Evolutionary conservation across 2,888 invertebrate species (phyloP).

Genomic region (Drosophila anomelani): DNA sequence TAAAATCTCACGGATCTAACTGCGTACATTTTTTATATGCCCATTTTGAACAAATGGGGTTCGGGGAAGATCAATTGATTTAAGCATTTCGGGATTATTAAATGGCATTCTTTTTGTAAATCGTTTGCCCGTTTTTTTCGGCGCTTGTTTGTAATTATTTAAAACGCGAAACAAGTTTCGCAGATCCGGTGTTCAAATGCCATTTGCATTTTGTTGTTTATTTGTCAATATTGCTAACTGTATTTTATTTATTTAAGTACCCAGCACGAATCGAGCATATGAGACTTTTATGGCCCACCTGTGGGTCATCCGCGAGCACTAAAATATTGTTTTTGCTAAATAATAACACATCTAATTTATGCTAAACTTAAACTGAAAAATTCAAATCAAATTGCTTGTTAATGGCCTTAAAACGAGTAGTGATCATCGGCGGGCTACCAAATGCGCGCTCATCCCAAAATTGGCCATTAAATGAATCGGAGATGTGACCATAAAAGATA

Average conservation of each 20-base stretch:
- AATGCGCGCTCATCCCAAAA: constrained; percentile 26
- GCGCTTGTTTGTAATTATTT: constrained; percentile 37
- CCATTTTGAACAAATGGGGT: constrained; percentile 8
- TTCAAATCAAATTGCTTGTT: constrained; percentile 26
- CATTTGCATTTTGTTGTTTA: constrained; percentile 33
- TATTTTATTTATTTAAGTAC: constrained; percentile 39
- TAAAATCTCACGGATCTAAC: constrained; percentile 29
- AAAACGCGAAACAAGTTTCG: constrained; percentile 34
- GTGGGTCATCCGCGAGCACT: not conserved
- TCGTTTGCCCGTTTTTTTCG: constrained; percentile 14
- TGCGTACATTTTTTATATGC: constrained; percentile 31
- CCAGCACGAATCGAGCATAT: constrained; percentile 6
- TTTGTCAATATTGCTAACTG: constrained; percentile 39
- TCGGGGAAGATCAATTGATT: constrained; percentile 39
- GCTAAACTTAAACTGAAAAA: constrained; percentile 14
- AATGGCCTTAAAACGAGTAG: constrained; percentile 21
- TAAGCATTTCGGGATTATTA: constrained; percentile 29
- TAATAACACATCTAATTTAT: constrained; percentile 9
- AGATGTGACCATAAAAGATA: constrained; percentile 28
- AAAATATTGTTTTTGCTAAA: constrained; percentile 8
- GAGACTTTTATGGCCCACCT: constrained; percentile 16
- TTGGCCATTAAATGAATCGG: constrained; percentile 27
- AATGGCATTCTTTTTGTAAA: constrained; percentile 29
- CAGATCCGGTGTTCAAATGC: constrained; percentile 37
- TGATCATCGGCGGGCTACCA: constrained; percentile 22